These are phyloP conservation scores for Haemorhous mexicanus DNA, from an alignment of 2,113 vertebrate genomes.

Conservation along the genomic window DNA sequence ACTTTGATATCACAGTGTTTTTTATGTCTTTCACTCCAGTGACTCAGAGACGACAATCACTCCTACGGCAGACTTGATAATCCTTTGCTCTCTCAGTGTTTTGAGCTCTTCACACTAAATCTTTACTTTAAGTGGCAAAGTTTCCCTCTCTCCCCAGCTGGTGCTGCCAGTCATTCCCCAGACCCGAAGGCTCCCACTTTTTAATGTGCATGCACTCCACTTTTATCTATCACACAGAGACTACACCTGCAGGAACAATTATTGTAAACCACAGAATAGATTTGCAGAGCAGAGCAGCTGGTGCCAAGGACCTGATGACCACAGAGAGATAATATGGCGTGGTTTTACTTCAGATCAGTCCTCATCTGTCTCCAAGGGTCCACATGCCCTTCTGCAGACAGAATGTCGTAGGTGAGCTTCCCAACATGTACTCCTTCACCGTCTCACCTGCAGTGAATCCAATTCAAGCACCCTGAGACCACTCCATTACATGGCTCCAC, in stretches of 20 bases:
- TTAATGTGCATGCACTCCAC: not conserved
- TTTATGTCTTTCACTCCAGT: not conserved
- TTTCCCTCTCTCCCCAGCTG: not conserved
- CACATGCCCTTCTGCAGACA: not conserved
- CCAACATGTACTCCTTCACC: not conserved
- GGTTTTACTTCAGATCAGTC: not conserved
- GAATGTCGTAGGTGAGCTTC: not conserved
- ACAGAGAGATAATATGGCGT: not conserved
- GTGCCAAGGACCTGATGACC: not conserved
- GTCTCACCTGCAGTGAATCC: not conserved
- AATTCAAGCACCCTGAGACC: not conserved
- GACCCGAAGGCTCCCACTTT: not conserved
- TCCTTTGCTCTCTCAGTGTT: not conserved
- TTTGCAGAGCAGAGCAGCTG: not conserved
- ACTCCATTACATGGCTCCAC: not conserved
- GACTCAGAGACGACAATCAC: not conserved
- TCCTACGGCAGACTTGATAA: not conserved
- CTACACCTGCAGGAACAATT: not conserved
- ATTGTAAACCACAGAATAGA: not conserved
- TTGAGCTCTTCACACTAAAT: not conserved
- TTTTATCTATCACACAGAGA: not conserved
- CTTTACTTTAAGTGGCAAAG: not conserved
- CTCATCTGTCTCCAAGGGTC: not conserved
- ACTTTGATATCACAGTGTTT: not conserved
- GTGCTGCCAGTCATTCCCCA: not conserved